Percentiles rank a stretch among this genome's conserved stretches.
phyloP scores from a whole-genome alignment of 2,888 invertebrate species.

The Pachliopta kotzebuea region DNA sequence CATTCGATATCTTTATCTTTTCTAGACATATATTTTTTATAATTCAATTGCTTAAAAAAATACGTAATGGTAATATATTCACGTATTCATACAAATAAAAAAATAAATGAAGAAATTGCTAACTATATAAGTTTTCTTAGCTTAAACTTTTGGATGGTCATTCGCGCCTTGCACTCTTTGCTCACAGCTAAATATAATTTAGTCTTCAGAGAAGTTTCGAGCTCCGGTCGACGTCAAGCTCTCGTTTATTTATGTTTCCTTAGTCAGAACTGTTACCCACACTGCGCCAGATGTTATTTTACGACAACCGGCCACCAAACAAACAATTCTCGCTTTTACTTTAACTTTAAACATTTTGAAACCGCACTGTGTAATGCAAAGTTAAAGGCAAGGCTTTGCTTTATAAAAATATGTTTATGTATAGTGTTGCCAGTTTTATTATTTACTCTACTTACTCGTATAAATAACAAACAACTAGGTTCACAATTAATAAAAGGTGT shows the following conservation, averaged over 20 bases:
- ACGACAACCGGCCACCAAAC: slow-evolving; percentile 66
- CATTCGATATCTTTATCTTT: slow-evolving; percentile 1
- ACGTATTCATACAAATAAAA: too few relatives aligned
- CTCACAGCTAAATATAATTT: slow-evolving; percentile 39
- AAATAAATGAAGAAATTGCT: too few relatives aligned
- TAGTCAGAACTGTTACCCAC: slow-evolving; percentile 71
- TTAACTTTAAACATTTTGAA: slow-evolving; percentile 28
- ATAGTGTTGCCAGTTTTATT: too few relatives aligned
- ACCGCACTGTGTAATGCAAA: slow-evolving; percentile 20
- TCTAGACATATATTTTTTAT: too few relatives aligned
- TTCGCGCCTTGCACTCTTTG: slow-evolving; percentile 15
- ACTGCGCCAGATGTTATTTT: slow-evolving; percentile 76
- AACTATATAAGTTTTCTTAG: too few relatives aligned
- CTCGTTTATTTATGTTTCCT: slow-evolving; percentile 76
- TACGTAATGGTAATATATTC: too few relatives aligned
- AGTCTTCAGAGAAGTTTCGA: slow-evolving; percentile 39
- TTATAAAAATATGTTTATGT: too few relatives aligned
- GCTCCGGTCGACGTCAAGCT: slow-evolving; percentile 53
- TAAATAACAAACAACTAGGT: background rate
- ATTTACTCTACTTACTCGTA: background rate
- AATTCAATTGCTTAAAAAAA: too few relatives aligned
- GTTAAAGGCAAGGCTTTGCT: slow-evolving; percentile 10
- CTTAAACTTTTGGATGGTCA: too few relatives aligned
- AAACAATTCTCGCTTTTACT: slow-evolving; percentile 48
- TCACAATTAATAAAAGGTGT: too few relatives aligned